Evolutionary conservation across 2,888 invertebrate genomes (phyloP).

Genomic region (Calameuta filiformis): DNA sequence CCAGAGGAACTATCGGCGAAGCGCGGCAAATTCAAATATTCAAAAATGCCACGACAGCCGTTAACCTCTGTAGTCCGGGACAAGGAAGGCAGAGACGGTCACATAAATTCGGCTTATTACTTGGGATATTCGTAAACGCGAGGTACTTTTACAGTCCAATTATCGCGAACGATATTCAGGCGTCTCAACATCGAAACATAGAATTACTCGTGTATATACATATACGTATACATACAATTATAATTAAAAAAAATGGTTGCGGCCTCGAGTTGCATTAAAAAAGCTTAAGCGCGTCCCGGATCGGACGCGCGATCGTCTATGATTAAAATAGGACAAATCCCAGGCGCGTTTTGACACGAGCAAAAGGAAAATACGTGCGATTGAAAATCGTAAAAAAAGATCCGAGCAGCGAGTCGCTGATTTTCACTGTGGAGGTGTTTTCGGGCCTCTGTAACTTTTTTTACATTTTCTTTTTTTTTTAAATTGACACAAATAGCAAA

Average conservation of each 20-base stretch:
- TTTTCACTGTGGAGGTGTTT: not conserved
- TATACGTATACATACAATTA: slow-evolving; percentile 6
- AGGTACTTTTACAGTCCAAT: not conserved
- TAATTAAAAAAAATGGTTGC: not conserved
- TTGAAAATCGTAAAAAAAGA: not conserved
- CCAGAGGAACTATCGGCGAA: not conserved
- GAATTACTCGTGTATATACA: slow-evolving; percentile 6
- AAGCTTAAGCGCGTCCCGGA: not conserved
- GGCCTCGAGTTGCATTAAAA: not conserved
- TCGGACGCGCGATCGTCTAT: not conserved
- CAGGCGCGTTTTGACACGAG: not conserved
- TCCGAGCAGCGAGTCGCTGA: not conserved
- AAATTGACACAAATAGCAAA: not conserved
- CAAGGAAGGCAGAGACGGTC: not conserved
- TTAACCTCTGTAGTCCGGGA: not conserved
- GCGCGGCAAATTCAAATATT: not conserved
- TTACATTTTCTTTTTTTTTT: not conserved
- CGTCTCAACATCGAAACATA: not conserved
- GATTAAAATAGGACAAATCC: not conserved
- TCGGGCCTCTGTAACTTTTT: not conserved
- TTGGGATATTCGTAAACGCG: not conserved
- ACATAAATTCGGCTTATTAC: not conserved
- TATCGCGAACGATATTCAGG: not conserved
- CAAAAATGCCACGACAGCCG: not conserved
- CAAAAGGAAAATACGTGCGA: not conserved